Conservation (phyloP, 2,113 vertebrate genomes). For the Tupaia chinensis region DNA sequence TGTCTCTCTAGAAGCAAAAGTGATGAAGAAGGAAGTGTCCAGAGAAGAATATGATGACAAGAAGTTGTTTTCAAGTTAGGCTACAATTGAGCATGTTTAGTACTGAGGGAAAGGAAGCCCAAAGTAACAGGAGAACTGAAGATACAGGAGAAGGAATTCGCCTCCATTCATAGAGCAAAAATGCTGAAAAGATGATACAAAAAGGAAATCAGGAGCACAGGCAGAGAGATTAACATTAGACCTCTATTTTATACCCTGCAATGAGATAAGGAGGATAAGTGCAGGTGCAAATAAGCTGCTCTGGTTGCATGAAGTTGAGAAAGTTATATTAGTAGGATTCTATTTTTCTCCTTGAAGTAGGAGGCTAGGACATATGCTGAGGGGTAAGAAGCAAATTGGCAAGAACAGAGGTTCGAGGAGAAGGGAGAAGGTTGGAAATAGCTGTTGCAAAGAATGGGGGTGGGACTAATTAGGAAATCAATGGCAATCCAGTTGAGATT, state of each 20-base stretch:
- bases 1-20: not conserved
- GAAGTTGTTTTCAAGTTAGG: not conserved
- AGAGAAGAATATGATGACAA: not conserved
- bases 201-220: not conserved
- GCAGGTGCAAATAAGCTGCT: not conserved
- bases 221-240: not conserved
- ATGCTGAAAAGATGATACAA: not conserved
- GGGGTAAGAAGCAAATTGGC: conserved; percentile 34
- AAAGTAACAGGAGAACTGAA: not conserved
- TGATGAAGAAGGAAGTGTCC: not conserved
- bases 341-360: conserved; percentile 72
- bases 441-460: conserved; percentile 1
- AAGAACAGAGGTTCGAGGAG: conserved; percentile 43
- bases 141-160: not conserved
- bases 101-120: not conserved
- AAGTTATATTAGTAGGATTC: conserved; percentile 36
- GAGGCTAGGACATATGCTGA: conserved; percentile 61
- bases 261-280: not conserved
- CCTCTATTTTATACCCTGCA: not conserved
- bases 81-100: not conserved
- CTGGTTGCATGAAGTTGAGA: conserved; percentile 24
- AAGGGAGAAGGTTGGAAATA: conserved; percentile 41
- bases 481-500: not conserved
- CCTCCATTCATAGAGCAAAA: not conserved
- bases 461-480: conserved; percentile 53